phyloP scores from a whole-genome alignment of 2,888 invertebrate genomes.

The Apamea monoglypha region DNA sequence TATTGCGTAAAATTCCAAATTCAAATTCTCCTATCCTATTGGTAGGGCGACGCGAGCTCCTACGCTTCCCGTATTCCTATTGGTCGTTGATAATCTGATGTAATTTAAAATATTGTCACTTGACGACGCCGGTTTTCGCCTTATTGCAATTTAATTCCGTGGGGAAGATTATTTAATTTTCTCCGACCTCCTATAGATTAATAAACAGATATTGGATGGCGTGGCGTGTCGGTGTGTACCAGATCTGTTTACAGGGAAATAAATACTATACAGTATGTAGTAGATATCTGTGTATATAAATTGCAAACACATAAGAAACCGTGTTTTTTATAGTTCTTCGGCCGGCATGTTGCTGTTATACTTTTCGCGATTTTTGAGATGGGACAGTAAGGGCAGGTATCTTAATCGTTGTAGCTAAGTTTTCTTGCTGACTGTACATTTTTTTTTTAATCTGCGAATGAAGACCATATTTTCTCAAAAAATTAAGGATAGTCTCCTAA shows the following conservation, averaged over 20 bases:
- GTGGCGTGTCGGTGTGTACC: slow-evolving; percentile 58
- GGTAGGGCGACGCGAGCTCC: slow-evolving; percentile 71
- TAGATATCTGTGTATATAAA: not conserved
- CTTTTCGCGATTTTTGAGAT: not conserved
- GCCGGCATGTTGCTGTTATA: not conserved
- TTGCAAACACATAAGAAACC: not conserved
- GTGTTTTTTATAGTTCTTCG: not conserved
- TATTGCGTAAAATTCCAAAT: slow-evolving; percentile 81
- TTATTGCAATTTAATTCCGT: slow-evolving; percentile 87
- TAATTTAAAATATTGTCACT: slow-evolving; percentile 89
- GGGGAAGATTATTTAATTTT: slow-evolving; percentile 87
- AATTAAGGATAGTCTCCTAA: not conserved
- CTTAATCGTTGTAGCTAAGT: not conserved
- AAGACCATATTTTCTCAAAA: no score
- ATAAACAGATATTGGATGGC: slow-evolving; percentile 82
- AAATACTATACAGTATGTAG: not conserved
- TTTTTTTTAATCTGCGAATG: no score
- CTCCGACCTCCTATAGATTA: slow-evolving; percentile 79
- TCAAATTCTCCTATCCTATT: slow-evolving; percentile 79
- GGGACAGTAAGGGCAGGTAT: not conserved
- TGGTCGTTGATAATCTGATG: slow-evolving; percentile 85
- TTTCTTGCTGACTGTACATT: no score
- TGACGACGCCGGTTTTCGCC: slow-evolving; percentile 81
- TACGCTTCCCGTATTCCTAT: slow-evolving; percentile 73
- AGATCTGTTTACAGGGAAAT: slow-evolving; percentile 33